Evolutionary conservation across 2,888 invertebrate species (phyloP).

Genomic region (Aporophyla nigra): DNA sequence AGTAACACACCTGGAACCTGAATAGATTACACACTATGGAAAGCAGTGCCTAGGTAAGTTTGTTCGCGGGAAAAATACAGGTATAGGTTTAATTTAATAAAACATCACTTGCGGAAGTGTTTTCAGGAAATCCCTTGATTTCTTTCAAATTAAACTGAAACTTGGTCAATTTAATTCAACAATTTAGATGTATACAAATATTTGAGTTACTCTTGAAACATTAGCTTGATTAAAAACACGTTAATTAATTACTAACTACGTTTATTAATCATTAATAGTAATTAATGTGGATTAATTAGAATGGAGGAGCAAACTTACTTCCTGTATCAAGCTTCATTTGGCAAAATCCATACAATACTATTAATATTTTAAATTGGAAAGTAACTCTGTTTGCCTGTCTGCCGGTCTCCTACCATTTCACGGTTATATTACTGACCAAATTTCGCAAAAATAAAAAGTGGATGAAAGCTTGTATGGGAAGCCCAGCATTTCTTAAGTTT

Average conservation of each 20-base stretch:
- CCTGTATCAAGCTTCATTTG: neutral
- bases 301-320: neutral
- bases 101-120: neutral
- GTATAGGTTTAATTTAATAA: neutral
- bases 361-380: neutral
- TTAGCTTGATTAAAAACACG: constrained; percentile 36
- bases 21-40: neutral
- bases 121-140: constrained; percentile 12
- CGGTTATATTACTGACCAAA: neutral
- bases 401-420: neutral
- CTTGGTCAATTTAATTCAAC: constrained; percentile 18
- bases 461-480: too few species aligned
- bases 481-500: too few species aligned
- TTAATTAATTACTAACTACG: constrained; percentile 29
- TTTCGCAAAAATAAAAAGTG: too few species aligned
- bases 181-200: constrained; percentile 37
- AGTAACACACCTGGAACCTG: neutral
- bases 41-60: neutral
- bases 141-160: neutral
- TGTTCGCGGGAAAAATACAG: too few species aligned
- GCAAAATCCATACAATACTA: neutral
- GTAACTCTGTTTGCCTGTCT: neutral
- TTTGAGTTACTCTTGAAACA: constrained; percentile 36
- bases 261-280: constrained; percentile 10
- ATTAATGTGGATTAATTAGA: constrained; percentile 26